These are phyloP conservation scores for Microtus oregoni DNA, from an alignment of 2,113 vertebrate species.

Conservation along the genomic window DNA sequence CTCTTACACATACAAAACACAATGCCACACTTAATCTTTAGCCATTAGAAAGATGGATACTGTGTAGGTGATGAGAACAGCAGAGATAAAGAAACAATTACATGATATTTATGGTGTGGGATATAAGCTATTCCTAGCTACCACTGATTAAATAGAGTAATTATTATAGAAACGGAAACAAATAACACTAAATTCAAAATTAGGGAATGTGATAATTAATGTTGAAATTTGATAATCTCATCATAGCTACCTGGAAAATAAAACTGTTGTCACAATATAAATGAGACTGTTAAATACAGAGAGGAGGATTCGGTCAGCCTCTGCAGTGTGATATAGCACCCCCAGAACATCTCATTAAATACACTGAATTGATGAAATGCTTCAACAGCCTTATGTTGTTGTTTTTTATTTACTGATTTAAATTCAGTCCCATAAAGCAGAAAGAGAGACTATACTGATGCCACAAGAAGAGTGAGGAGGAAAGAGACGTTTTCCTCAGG, in stretches of 20 bases:
- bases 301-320: background rate
- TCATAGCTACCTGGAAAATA: conserved; percentile 27
- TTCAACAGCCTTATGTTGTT: conserved; percentile 30
- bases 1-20: conserved; percentile 57
- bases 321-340: conserved; percentile 32
- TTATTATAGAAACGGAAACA: conserved; percentile 37
- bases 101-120: conserved; percentile 21
- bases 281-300: conserved; percentile 49
- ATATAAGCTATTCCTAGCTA: conserved; percentile 54
- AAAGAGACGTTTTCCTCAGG: background rate
- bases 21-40: conserved; percentile 73
- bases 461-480: background rate
- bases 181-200: conserved; percentile 24
- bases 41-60: conserved; percentile 65
- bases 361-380: conserved; percentile 67
- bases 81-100: conserved; percentile 69
- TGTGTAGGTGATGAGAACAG: conserved; percentile 33
- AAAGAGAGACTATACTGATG: background rate
- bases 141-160: background rate
- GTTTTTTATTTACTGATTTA: conserved; percentile 60
- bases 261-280: conserved; percentile 57
- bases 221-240: conserved; percentile 23
- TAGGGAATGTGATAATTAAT: conserved; percentile 46
- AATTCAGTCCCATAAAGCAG: conserved; percentile 43
- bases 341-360: conserved; percentile 66